A percentile compares a stretch with the other conserved stretches of the same genome.
phyloP scores from a whole-genome alignment of 1,140 invertebrate species.

The Cataglyphis hispanica region DNA sequence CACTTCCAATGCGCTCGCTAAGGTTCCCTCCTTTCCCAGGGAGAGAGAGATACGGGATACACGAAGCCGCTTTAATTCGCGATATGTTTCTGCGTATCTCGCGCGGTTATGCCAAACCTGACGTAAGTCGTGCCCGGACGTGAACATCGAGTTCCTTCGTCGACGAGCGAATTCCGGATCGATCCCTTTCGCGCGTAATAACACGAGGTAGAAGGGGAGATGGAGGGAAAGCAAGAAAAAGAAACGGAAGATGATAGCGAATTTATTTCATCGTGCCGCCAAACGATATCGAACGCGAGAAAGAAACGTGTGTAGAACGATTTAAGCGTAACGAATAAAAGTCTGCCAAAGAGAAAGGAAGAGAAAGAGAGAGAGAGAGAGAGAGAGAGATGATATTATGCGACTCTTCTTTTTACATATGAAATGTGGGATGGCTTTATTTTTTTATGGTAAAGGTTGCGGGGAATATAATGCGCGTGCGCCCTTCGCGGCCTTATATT shows the following conservation, averaged over 20 bases:
- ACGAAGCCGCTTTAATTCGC: constrained; percentile 49
- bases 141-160: constrained; percentile 32
- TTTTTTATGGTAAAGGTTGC: constrained; percentile 36
- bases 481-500: constrained; percentile 35
- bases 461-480: constrained; percentile 40
- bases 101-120: constrained; percentile 70
- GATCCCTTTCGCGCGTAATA: constrained; percentile 43
- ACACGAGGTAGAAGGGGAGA: neutral
- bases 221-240: neutral
- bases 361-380: neutral
- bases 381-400: neutral
- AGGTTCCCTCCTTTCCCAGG: constrained; percentile 60
- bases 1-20: constrained; percentile 68
- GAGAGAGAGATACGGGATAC: neutral
- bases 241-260: neutral
- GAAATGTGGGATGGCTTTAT: constrained; percentile 33
- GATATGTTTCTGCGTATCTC: constrained; percentile 62
- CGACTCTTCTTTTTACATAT: constrained; percentile 7
- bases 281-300: neutral
- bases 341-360: neutral
- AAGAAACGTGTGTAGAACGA: neutral
- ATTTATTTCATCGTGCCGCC: constrained; percentile 10
- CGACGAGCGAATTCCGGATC: constrained; percentile 18
- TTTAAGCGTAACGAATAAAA: constrained; percentile 30
- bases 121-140: constrained; percentile 58